These are phyloP conservation scores for Corbicula japonica DNA, from an alignment of 2,888 invertebrate genomes.

Conservation along the genomic window DNA sequence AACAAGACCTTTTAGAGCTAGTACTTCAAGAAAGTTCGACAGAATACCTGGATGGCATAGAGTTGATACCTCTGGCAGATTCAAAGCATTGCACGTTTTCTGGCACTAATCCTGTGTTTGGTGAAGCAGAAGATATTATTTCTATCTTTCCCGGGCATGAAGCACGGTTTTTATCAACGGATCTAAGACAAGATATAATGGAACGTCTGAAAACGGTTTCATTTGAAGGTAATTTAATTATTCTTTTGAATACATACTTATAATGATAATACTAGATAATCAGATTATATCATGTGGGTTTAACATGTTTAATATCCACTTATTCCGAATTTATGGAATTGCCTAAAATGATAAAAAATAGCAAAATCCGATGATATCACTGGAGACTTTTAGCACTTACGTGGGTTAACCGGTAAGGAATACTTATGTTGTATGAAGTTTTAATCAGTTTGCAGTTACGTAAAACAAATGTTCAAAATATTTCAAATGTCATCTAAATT, in stretches of 20 bases:
- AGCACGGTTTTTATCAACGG: not conserved
- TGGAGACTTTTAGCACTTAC: too few species aligned
- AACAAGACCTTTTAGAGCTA: constrained; percentile 12
- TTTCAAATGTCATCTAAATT: too few species aligned
- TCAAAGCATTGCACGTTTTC: constrained; percentile 3
- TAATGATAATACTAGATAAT: too few species aligned
- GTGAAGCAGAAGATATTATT: not conserved
- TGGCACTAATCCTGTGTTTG: not conserved
- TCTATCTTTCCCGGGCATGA: not conserved
- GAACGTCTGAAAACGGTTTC: not conserved
- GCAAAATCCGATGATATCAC: too few species aligned
- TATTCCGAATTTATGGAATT: too few species aligned
- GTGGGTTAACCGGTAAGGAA: too few species aligned
- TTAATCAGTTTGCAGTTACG: too few species aligned
- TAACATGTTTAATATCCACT: too few species aligned
- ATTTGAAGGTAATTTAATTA: not conserved
- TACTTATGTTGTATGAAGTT: too few species aligned
- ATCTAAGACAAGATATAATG: not conserved
- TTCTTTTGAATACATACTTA: not conserved
- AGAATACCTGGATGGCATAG: not conserved
- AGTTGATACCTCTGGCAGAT: constrained; percentile 31
- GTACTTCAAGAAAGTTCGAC: not conserved
- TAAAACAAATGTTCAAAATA: too few species aligned
- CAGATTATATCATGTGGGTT: too few species aligned
- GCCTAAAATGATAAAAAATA: too few species aligned